Conservation (phyloP, 2,797 vertebrate species). For the Trichosurus vulpecula region DNA sequence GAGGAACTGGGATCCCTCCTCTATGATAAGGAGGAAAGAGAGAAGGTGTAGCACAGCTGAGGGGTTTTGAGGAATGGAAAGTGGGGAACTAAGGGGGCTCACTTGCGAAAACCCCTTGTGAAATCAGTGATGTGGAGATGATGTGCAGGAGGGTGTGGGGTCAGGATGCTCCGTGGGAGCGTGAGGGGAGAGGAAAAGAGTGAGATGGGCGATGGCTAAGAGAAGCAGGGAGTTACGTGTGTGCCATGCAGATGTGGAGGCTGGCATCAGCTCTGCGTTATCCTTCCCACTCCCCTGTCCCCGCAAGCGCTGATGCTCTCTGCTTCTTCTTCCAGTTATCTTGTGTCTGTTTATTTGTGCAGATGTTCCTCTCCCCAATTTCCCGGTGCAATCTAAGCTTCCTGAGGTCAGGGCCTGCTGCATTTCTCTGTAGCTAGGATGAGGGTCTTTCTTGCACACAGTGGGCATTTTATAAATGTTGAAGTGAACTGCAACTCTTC, state of each 20-base stretch:
- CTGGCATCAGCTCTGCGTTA: neutral
- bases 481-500: neutral
- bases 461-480: neutral
- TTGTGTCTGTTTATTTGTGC: neutral
- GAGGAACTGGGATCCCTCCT: neutral
- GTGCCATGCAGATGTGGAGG: neutral
- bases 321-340: neutral
- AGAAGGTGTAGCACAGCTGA: neutral
- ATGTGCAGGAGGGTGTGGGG: too few species aligned
- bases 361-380: neutral
- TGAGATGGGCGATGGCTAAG: neutral
- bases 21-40: neutral
- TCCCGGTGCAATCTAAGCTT: neutral
- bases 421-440: neutral
- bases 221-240: neutral
- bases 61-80: neutral
- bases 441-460: neutral
- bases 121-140: too few species aligned
- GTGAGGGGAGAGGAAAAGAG: too few species aligned
- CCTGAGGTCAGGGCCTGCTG: neutral
- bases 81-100: neutral
- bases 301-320: too few species aligned
- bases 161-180: too few species aligned
- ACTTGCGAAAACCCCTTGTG: too few species aligned
- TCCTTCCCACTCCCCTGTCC: neutral